A percentile compares a stretch with the other conserved stretches of the same genome.
phyloP scores from a whole-genome alignment of 2,113 vertebrate species.

The Chloropsis cyanopogon region DNA sequence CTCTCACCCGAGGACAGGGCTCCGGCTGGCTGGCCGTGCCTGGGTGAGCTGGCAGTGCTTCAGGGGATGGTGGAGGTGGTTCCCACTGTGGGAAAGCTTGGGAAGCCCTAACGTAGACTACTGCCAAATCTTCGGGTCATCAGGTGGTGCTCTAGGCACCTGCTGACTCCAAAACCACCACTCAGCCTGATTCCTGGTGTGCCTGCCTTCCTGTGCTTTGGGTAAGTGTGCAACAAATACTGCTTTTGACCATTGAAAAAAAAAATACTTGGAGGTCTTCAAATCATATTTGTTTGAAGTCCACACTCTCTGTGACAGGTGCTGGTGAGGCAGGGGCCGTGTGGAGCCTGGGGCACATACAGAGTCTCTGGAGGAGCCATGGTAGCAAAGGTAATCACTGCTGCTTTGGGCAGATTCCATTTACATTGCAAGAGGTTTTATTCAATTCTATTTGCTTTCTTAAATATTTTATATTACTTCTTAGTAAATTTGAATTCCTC shows the following conservation, averaged over 20 bases:
- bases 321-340: rapidly evolving
- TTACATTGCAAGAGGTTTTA: neutral
- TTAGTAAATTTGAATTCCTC: neutral
- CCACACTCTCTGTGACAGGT: rapidly evolving
- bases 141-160: neutral
- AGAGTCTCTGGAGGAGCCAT: neutral
- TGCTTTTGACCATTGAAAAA: neutral
- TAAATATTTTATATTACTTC: neutral
- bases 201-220: neutral
- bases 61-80: neutral
- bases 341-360: rapidly evolving
- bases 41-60: neutral
- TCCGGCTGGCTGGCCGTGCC: neutral
- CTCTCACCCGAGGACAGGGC: rapidly evolving
- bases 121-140: neutral
- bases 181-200: neutral
- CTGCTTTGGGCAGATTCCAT: neutral
- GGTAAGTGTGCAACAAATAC: neutral
- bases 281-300: rapidly evolving
- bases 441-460: slow-evolving; percentile 26
- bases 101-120: neutral
- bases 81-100: neutral
- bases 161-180: neutral
- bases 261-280: neutral
- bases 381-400: neutral